A percentile compares a stretch with the other conserved stretches of the same genome.
Conservation (phyloP, 2,797 vertebrate genomes). For the Poeciliopsis presidionis region DNA sequence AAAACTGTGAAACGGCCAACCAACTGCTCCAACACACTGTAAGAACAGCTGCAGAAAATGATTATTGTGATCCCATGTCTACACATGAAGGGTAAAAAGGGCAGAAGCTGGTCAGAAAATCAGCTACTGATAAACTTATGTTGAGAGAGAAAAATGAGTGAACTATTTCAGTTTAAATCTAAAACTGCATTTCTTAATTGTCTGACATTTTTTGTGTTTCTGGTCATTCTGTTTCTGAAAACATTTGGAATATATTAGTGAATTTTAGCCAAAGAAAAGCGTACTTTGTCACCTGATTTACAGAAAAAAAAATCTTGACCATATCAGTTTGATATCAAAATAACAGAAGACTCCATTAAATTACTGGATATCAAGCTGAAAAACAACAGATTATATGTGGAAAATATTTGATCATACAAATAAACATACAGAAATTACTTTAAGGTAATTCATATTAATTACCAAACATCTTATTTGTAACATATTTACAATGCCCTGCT, state of each 20-base stretch:
- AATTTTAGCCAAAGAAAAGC: background rate
- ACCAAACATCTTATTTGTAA: background rate
- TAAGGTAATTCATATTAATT: background rate
- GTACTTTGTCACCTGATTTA: background rate
- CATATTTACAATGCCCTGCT: background rate
- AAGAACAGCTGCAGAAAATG: constrained; percentile 50
- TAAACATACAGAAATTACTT: background rate
- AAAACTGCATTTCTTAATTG: background rate
- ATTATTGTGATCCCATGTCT: background rate
- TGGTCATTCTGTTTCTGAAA: background rate
- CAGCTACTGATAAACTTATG: background rate
- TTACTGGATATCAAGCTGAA: background rate
- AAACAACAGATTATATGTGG: background rate
- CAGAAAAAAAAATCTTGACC: background rate
- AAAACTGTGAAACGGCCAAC: constrained; percentile 83
- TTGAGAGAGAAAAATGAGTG: background rate
- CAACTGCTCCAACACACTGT: constrained; percentile 86
- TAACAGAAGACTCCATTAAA: background rate
- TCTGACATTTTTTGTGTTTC: background rate
- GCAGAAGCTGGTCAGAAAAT: background rate
- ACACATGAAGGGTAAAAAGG: background rate
- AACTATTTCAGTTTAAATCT: background rate
- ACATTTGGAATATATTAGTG: background rate
- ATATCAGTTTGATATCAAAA: background rate
- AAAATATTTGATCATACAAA: background rate